A percentile compares a stretch with the other conserved stretches of the same genome.
Conservation (phyloP, 1,140 invertebrate genomes). For the Sesamia nonagrioides region DNA sequence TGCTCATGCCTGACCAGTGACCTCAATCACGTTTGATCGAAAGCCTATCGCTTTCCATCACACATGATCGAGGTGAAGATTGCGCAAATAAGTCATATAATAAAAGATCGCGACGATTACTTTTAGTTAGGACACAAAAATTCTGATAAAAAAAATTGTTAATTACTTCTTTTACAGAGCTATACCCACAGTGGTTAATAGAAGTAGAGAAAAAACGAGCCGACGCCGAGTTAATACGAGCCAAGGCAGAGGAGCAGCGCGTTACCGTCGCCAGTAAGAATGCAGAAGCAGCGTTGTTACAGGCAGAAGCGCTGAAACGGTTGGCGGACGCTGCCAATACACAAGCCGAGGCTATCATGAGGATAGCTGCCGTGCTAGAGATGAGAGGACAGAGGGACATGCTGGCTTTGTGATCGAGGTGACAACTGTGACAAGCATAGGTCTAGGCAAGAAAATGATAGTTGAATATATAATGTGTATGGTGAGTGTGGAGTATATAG, state of each 20-base stretch:
- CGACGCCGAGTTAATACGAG: conserved; percentile 70
- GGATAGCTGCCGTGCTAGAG: conserved; percentile 67
- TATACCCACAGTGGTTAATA: conserved; percentile 78
- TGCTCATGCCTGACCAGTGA: too few species aligned
- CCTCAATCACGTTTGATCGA: too few species aligned
- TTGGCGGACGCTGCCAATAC: conserved; percentile 64
- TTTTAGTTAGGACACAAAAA: too few species aligned
- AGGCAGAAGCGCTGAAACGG: conserved; percentile 68
- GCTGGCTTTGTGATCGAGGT: conserved; percentile 61
- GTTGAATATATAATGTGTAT: too few species aligned
- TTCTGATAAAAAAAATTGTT: too few species aligned
- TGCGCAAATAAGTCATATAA: too few species aligned
- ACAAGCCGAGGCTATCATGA: conserved; percentile 68
- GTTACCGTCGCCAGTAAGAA: conserved; percentile 60
- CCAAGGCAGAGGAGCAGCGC: conserved; percentile 70
- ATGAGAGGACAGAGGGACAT: conserved; percentile 52
- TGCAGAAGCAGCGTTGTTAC: conserved; percentile 66
- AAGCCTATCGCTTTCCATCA: too few species aligned
- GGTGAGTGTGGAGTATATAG: neutral
- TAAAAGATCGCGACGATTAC: too few species aligned
- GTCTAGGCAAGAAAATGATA: too few species aligned
- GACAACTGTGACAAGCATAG: too few species aligned
- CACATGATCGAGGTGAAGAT: too few species aligned
- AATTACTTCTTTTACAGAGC: conserved; percentile 53
- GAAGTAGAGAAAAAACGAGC: conserved; percentile 74